Evolutionary conservation across 2,113 vertebrate species (phyloP), one percentile per base, ranked within the genome.

Genomic region (Oenanthe oenanthe): DNA sequence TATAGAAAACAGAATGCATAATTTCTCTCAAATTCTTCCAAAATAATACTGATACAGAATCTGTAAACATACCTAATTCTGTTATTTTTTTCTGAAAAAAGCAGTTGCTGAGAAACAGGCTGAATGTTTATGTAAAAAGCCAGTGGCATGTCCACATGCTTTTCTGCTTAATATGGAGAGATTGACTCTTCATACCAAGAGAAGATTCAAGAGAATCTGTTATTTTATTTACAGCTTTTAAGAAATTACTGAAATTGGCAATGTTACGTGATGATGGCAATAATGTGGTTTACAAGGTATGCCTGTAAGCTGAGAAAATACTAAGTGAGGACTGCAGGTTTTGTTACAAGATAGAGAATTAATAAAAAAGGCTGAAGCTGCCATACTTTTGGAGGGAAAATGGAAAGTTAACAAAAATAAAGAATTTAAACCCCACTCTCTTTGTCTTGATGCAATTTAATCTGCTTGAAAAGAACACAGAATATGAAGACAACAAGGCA

Each of bases 401-500:
- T 45, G 13, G 25, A 10, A 50, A 32, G 17, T 60, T 48, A 74
- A 4, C 3, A 95, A 80, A 85, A 87, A n/a, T n/a, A 32, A 66
- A 42, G 3, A 58, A 63, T 65, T 67, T 88, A 73, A 89, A 85
- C 17, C 18, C 13, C 0, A 1, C 3, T 63, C 20, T 73, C 26
- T 80, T 79, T 95, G 40, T 77, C 38, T n/a, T 79, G 17, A 70
- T 90, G 74, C 15, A 48, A 79, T 95, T 79, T 70, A 45, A 87
- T 76, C 22, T 89, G 17, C 34, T 95, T 88, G 43, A 87, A 96
- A 98, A 99, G 99, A 99, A 98, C 89, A 98, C 95, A 72, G 98
- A 99, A 26, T 99, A 98, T 42, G 99, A 99, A 92, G 98, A 98
- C 82, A 96, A 97, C 86, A 98, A 99, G 97, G 94, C 97, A 26